Base-by-base conservation (phyloP, 2,797 vertebrate species). In the Hyperoplus lanceolatus region DNA sequence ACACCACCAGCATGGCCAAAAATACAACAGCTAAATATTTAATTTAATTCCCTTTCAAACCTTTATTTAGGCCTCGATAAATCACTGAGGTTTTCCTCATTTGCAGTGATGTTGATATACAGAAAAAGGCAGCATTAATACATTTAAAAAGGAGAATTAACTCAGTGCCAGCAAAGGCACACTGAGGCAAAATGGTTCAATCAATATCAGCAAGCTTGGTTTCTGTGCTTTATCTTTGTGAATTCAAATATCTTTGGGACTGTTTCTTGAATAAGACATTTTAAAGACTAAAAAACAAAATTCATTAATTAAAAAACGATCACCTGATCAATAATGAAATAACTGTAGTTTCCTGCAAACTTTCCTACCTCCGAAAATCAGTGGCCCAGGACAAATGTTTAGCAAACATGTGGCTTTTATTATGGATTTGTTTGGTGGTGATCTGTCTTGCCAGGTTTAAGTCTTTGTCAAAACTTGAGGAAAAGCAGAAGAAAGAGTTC, bases 391-490 rank as follows among this genome's bases (percentile, higher is more conserved):
- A n/a, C 68, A 68, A 41, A 63, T 54, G 57, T 58, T 58, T 49
- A 50, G 50, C 12, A 42, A 57, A 46, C 53, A 60, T 39, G 42
- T 39, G 42, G 6, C 53, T 71, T 5, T 10, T 42, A 8, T 53
- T 46, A 65, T 66, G 8, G 64, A 29, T 57, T 51, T 64, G 53
- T 72, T 58, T 51, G 39, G n/a, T 4, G n/a, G 57, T 15, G 14
- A 36, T 36, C 29, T 3, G 12, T 41, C 48, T 13, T 18, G 16
- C 39, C 75, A 67, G 54, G 53, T 18, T 67, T 60, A 41, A 15
- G 53, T 61, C 54, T 75, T 64, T 81, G 70, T 75, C 72, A 50
- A 59, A n/a, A 39, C 50, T 11, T 4, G 10, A 57, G 21, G 65
- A 51, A 50, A 49, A 46, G 54, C 41, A 39, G 14, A 10, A 61